Conservation (phyloP, 1,140 invertebrate genomes). For the Drosophila lini region DNA sequence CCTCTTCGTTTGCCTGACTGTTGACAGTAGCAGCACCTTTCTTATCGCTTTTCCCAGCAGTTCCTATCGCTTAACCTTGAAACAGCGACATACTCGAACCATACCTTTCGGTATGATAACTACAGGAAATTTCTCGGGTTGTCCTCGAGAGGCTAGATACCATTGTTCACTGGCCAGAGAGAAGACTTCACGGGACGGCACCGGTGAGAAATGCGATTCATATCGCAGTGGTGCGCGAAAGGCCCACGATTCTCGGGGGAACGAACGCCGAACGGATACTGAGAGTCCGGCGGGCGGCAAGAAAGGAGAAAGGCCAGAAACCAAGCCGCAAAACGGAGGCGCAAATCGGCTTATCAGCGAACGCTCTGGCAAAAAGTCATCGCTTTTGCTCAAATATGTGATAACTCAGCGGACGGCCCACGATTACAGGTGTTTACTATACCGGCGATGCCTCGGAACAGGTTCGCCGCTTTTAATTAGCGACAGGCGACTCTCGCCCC, state of each 20-base stretch:
- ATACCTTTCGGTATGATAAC: slow-evolving; percentile 1
- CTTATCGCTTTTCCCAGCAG: slow-evolving; percentile 38
- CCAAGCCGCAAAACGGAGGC: slow-evolving; percentile 48
- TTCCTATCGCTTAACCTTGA: slow-evolving; percentile 29
- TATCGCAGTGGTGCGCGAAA: slow-evolving; percentile 34
- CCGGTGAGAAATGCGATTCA: slow-evolving; percentile 16
- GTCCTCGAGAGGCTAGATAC: slow-evolving; percentile 28
- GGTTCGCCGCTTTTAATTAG: slow-evolving; percentile 73
- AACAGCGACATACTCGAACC: slow-evolving; percentile 1
- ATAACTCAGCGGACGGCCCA: slow-evolving; percentile 69
- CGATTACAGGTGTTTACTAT: slow-evolving; percentile 76
- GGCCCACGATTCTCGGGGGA: slow-evolving; percentile 26
- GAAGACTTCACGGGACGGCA: slow-evolving; percentile 5
- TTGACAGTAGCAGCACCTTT: slow-evolving; percentile 20
- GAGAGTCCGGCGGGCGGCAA: slow-evolving; percentile 18
- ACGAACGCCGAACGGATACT: slow-evolving; percentile 46
- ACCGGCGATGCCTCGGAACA: slow-evolving; percentile 42
- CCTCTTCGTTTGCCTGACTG: background rate
- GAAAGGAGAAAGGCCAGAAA: slow-evolving; percentile 31
- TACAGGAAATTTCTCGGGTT: slow-evolving; percentile 13
- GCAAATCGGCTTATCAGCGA: slow-evolving; percentile 79
- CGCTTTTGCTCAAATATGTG: slow-evolving; percentile 61
- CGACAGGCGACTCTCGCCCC: slow-evolving; percentile 34
- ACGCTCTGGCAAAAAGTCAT: slow-evolving; percentile 48
- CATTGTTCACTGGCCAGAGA: slow-evolving; percentile 23